A percentile compares a stretch with the other conserved stretches of the same genome.
Evolutionary conservation across 2,797 vertebrate genomes (phyloP).

Genomic region (Channallabes apus): DNA sequence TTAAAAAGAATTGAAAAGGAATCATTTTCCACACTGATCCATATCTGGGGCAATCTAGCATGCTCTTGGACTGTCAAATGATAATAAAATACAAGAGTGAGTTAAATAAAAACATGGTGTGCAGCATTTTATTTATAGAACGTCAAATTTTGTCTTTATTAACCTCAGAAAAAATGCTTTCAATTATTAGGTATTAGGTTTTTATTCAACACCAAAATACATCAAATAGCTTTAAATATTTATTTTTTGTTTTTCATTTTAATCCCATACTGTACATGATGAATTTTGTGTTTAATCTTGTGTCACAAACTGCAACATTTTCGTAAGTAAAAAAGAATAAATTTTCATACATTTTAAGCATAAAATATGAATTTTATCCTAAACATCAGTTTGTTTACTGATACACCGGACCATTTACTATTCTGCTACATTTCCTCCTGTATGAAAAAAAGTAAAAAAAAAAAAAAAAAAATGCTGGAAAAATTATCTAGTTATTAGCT

Average conservation of each 20-base stretch:
- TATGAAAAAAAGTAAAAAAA: no score
- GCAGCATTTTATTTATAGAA: neutral
- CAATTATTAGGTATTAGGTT: neutral
- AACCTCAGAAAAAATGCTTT: neutral
- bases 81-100: neutral
- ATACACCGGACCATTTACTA: neutral
- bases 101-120: neutral
- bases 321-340: no score
- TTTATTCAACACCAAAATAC: neutral
- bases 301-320: no score
- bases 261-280: neutral
- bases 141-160: neutral
- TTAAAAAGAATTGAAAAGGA: neutral
- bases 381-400: neutral
- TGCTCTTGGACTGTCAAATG: neutral
- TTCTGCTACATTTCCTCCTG: neutral
- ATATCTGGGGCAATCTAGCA: constrained; percentile 1
- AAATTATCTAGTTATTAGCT: neutral
- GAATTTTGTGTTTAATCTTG: neutral
- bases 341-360: no score
- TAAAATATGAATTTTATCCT: neutral
- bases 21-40: neutral
- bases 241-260: neutral
- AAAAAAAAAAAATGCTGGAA: neutral
- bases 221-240: neutral